Evolutionary conservation across 2,888 invertebrate genomes (phyloP), one percentile per base, ranked within the genome.

Genomic region (Euzophera pinguis): DNA sequence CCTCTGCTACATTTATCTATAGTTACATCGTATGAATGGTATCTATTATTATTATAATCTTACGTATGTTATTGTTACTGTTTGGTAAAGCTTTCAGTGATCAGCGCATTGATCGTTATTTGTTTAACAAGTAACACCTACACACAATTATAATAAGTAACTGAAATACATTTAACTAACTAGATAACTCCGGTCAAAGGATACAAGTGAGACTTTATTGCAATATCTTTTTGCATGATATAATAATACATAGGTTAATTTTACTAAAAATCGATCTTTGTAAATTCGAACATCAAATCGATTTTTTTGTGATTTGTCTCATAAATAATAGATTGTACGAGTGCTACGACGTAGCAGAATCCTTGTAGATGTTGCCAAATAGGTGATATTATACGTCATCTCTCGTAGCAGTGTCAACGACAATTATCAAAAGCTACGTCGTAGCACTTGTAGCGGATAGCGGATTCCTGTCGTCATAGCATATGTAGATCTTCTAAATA

Each of bases 61-160:
- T 86, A 86, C 81, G 82, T 84, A 83, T 83, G 76, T 77, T 85
- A 84, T 82, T 85, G 83, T 84, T 79, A 78, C 73, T 64, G 72
- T 81, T 78, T 72, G 69, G 78, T 86, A 85, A 87, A 87, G 85
- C 86, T 84, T 85, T 63, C 74, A 60, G 56, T 68, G 67, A 64
- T 59, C 62, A 65, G 60, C 43, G 52, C 59, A 60, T 64, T 64
- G 62, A 62, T 63, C 60, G 51, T 60, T 58, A 27, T 3, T 22
- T 22, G 22, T 22, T 22, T 22, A 22, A 49, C 13, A 14, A 27
- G 49, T 50, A 32, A 32, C 29, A 48, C 35, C 35, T 37, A 48
- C 37, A 13, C 9, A 32, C 17, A 37, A 41, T 39, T 34, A n/a
- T 37, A 35, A 35, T 10, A 35, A 8, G 10, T n/a, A 34, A 10